Base-by-base conservation (phyloP, 2,113 vertebrate genomes). In the Carettochelys insculpta region DNA sequence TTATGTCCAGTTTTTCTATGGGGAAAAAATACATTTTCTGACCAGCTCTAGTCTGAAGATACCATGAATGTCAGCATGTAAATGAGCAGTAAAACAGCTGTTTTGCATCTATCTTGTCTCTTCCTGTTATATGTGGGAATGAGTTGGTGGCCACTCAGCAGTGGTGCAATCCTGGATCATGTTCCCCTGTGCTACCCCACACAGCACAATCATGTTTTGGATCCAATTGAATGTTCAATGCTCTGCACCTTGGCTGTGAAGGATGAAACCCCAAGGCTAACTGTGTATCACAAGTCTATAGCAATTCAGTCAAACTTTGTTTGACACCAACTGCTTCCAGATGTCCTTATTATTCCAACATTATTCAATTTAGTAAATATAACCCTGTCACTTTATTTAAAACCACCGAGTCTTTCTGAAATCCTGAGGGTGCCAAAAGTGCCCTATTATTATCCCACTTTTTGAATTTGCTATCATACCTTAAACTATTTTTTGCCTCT, bases 321-420 rank as follows among this genome's bases (percentile, higher is more conserved):
- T 88, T 82, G 79, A 51, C 80, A 82, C 83, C 34, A 1, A 0
- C 90, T 83, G 73, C 83, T 95, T 92, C 80, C 80, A 94, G 91
- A 87, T 91, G 84, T 90, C 77, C 77, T 88, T 87, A 88, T 95
- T 88, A 96, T 82, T 56, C 41, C 82, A 93, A 56, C 86, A 80
- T 95, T 83, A 92, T 92, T 92, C 81, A 56, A 95, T 94, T 81
- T 93, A 93, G 50, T 31, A 92, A 92, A 85, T 1, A 2, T 27
- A 83, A 45, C 48, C 41, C 43, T 61, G 61, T 48, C 92, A 58
- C 34, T 91, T 93, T 80, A 80, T 76, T 87, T 89, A 92, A 89
- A 89, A 85, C 53, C 13, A 4, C 41, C 12, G 73, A 88, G 90
- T 83, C 51, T 89, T 68, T 95, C 90, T 93, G 52, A 92, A 92